Percentiles rank a stretch among this genome's conserved stretches.
These are phyloP conservation scores for Agonopterix subpropinquella DNA, from an alignment of 2,888 invertebrate genomes.

Conservation along the genomic window DNA sequence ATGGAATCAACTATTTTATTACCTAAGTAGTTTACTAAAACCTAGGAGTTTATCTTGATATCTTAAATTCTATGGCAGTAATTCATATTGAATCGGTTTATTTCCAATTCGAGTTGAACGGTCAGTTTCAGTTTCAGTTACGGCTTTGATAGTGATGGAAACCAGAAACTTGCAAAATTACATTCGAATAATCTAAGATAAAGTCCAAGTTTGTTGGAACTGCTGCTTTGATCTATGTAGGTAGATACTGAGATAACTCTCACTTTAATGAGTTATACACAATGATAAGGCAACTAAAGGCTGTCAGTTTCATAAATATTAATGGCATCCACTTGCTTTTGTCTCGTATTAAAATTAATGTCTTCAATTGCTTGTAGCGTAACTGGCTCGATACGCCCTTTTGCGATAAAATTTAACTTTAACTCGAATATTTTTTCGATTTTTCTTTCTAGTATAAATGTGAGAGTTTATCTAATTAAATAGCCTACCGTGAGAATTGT, in stretches of 20 bases:
- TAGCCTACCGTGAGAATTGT: not conserved
- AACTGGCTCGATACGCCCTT: conserved; percentile 30
- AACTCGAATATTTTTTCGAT: too few species aligned
- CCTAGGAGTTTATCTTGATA: too few species aligned
- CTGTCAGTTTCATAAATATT: conserved; percentile 54
- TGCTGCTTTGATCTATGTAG: too few species aligned
- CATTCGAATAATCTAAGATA: not conserved
- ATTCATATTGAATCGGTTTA: too few species aligned
- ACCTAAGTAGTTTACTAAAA: too few species aligned
- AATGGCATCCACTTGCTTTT: conserved; percentile 48
- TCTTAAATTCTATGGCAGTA: too few species aligned
- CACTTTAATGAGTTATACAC: conserved; percentile 3
- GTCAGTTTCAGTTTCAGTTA: too few species aligned
- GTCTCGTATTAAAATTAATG: conserved; percentile 63
- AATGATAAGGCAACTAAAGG: conserved; percentile 18
- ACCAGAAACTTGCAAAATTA: not conserved
- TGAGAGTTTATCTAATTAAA: not conserved
- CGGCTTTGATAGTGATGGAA: not conserved
- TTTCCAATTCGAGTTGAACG: too few species aligned
- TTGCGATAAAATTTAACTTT: conserved; percentile 25
- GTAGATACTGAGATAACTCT: not conserved
- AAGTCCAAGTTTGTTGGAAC: too few species aligned
- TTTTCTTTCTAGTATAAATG: too few species aligned
- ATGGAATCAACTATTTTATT: too few species aligned
- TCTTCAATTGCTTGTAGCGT: conserved; percentile 44